Evolutionary conservation across 2,113 vertebrate genomes (phyloP), one percentile per base, ranked within the genome.

Genomic region (Campylorhamphus procurvoides): DNA sequence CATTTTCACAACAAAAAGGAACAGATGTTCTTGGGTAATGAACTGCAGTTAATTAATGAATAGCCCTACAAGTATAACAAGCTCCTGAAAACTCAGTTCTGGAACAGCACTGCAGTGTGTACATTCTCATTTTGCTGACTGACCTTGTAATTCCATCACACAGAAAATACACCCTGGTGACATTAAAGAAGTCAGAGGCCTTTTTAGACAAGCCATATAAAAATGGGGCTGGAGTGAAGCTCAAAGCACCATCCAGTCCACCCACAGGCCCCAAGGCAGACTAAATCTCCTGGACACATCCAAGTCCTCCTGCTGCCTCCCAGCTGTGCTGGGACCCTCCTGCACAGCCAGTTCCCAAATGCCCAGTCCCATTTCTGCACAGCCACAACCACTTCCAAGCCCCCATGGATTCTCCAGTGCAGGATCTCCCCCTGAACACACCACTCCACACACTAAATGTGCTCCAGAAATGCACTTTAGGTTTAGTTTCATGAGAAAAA

Each of bases 361-460:
- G 20, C 44, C 83, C 68, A 27, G 72, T 23, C 23, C 44, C 63
- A 18, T 31, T 76, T 67, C 35, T 47, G 44, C 23, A 44, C 59
- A 40, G 40, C 59, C 68, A 37, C 63, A 68, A 14, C 29, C 5
- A 33, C 64, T 63, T 76, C 73, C 59, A 52, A 24, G 4, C 50
- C 55, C 11, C 29, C 27, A 9, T 3, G 47, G 18, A 40, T 47
- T 80, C 28, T 59, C 33, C 83, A 64, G 58, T 37, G 68, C 55
- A 59, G 10, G 12, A 7, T 16, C 18, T 33, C 42, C 39, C 55
- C 10, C n/a, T 29, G 12, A 52, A 55, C 4, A 55, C 44, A 52
- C 7, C 2, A 0, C 4, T 76, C 58, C 35, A 19, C 42, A 27
- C 2, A n/a, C 10, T 14, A 6, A 15, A 27, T 14, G 55, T 39